phyloP scores from a whole-genome alignment of 2,113 vertebrate genomes.

The Dinomys branickii region DNA sequence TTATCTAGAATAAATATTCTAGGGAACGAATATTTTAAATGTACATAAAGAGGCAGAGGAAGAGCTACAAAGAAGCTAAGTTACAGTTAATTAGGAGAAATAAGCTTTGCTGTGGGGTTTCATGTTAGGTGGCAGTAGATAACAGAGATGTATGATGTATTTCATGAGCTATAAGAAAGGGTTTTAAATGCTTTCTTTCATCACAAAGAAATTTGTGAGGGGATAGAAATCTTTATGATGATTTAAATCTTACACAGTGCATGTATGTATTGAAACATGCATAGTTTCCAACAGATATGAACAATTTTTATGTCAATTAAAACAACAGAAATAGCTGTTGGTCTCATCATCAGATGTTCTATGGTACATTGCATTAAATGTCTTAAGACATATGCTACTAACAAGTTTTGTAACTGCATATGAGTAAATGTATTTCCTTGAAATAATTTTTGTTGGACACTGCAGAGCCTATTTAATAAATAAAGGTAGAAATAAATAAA shows the following conservation, averaged over 20 bases:
- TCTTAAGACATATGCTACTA: not conserved
- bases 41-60: not conserved
- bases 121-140: not conserved
- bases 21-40: not conserved
- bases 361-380: not conserved
- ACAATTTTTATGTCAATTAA: not conserved
- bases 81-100: not conserved
- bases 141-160: too few species aligned
- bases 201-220: not conserved
- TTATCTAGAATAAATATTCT: too few species aligned
- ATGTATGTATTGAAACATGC: not conserved
- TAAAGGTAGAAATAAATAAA: not conserved
- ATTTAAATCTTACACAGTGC: not conserved
- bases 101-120: not conserved
- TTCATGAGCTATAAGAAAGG: not conserved
- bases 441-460: not conserved
- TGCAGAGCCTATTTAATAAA: not conserved
- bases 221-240: not conserved
- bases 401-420: not conserved
- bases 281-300: not conserved
- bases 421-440: not conserved
- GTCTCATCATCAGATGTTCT: not conserved
- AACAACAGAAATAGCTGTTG: not conserved
- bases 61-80: not conserved
- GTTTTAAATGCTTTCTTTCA: not conserved